phyloP scores from a whole-genome alignment of 2,113 vertebrate genomes.

The Lepus americanus region DNA sequence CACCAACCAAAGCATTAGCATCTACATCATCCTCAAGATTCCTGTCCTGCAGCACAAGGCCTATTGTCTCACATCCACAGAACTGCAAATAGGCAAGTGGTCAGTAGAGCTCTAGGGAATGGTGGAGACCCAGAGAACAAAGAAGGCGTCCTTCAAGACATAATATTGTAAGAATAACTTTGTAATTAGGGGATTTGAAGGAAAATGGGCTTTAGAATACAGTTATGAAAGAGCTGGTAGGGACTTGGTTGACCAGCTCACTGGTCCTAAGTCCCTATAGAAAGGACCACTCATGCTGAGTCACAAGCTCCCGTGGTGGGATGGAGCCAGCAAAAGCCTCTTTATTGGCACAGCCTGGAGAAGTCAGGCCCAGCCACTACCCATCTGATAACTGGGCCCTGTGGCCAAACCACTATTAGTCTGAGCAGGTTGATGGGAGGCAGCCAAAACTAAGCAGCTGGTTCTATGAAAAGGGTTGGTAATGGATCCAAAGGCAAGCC shows the following conservation, averaged over 20 bases:
- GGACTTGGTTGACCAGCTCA: background rate
- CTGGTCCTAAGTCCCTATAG: conserved; percentile 55
- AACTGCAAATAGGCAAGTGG: background rate
- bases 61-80: background rate
- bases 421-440: conserved; percentile 91
- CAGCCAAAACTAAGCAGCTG: conserved; percentile 76
- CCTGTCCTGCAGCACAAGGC: background rate
- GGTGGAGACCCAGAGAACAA: background rate
- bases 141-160: too few species aligned
- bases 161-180: conserved; percentile 67
- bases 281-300: background rate
- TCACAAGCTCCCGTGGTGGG: conserved; percentile 29
- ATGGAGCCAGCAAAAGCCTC: conserved; percentile 51
- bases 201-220: background rate
- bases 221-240: conserved; percentile 60
- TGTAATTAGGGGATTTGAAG: conserved; percentile 37
- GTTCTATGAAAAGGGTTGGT: conserved; percentile 88
- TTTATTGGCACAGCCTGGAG: conserved; percentile 67
- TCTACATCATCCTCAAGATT: background rate
- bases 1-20: background rate
- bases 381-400: conserved; percentile 81
- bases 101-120: background rate
- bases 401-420: conserved; percentile 74
- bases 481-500: conserved; percentile 83
- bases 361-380: conserved; percentile 80